These are phyloP conservation scores for Ataeniobius toweri DNA, from an alignment of 2,797 vertebrate genomes.

Conservation along the genomic window DNA sequence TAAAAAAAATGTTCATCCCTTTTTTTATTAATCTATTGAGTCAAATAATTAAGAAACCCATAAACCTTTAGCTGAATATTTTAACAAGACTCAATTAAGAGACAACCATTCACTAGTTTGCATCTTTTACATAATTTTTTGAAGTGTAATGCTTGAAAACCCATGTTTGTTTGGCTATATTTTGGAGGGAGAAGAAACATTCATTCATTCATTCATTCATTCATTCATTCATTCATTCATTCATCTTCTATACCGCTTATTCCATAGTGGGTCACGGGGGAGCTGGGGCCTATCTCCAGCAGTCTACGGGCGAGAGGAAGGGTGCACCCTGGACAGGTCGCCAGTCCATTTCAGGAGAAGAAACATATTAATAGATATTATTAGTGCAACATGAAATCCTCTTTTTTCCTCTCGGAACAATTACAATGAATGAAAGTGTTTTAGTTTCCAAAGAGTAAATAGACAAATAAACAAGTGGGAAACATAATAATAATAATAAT, in stretches of 20 bases:
- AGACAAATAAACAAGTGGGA: background rate
- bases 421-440: background rate
- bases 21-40: no score
- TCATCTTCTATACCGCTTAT: no score
- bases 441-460: background rate
- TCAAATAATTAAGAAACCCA: no score
- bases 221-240: background rate
- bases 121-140: background rate
- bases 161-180: background rate
- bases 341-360: background rate
- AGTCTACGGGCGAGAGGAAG: no score
- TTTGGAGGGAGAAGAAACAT: background rate
- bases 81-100: background rate
- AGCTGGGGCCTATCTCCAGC: no score
- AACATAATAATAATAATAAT: background rate
- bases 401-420: background rate
- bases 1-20: no score
- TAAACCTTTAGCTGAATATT: background rate
- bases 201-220: background rate
- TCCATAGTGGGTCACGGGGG: no score
- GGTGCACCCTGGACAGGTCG: no score
- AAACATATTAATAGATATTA: background rate
- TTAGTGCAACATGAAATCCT: background rate
- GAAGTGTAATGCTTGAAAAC: background rate
- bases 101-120: background rate